A percentile compares a stretch with the other conserved stretches of the same genome.
Conservation (phyloP, 2,797 vertebrate species). For the Simalia tracyae region DNA sequence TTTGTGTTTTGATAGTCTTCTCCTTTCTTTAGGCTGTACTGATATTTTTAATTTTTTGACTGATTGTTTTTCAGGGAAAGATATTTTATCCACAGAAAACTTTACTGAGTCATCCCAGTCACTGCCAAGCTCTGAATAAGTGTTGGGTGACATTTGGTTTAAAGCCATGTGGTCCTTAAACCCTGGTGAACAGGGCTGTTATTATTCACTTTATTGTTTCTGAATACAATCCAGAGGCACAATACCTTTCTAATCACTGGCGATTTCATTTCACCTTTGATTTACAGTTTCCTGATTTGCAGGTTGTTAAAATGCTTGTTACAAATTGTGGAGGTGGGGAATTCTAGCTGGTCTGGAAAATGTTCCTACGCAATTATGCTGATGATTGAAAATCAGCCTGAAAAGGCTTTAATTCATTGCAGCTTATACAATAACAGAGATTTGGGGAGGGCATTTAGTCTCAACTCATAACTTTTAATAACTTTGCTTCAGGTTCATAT, state of each 20-base stretch:
- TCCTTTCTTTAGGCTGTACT: neutral
- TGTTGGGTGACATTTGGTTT: neutral
- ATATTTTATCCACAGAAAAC: neutral
- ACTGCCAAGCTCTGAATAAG: neutral
- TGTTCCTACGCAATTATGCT: slow-evolving; percentile 66
- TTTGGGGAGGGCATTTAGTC: slow-evolving; percentile 62
- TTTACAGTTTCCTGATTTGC: slow-evolving; percentile 71
- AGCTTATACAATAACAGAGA: slow-evolving; percentile 65
- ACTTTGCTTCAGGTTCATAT: slow-evolving; percentile 65
- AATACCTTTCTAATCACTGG: slow-evolving; percentile 60
- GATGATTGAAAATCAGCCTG: slow-evolving; percentile 67
- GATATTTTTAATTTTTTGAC: neutral
- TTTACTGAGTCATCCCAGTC: neutral
- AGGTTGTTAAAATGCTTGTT: slow-evolving; percentile 73
- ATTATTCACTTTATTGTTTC: slow-evolving; percentile 30
- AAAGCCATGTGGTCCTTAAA: neutral
- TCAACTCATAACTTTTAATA: slow-evolving; percentile 56
- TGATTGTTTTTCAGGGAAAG: neutral
- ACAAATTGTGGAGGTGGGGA: slow-evolving; percentile 39
- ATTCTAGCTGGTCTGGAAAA: slow-evolving; percentile 63
- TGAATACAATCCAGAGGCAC: slow-evolving; percentile 42
- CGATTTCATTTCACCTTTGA: slow-evolving; percentile 67
- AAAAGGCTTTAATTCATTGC: slow-evolving; percentile 66
- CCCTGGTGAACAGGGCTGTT: slow-evolving; percentile 22
- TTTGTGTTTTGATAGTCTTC: neutral